phyloP scores from a whole-genome alignment of 2,888 invertebrate genomes.

The Zhengitettix transpicula region DNA sequence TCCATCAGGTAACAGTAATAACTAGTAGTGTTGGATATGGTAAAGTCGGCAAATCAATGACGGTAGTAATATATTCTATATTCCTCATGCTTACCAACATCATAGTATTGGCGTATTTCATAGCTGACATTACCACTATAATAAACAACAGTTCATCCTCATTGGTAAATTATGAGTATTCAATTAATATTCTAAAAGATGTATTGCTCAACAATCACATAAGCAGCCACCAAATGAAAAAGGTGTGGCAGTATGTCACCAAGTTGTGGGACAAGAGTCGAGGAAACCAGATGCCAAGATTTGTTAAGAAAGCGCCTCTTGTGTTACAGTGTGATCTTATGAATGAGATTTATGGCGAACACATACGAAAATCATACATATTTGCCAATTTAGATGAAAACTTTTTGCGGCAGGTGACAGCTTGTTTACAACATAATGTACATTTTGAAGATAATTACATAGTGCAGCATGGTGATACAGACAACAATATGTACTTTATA shows the following conservation, averaged over 20 bases:
- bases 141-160: slow-evolving; percentile 33
- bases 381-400: slow-evolving; percentile 16
- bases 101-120: slow-evolving; percentile 35
- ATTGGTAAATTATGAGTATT: slow-evolving; percentile 32
- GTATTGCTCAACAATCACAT: slow-evolving; percentile 32
- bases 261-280: slow-evolving; percentile 35
- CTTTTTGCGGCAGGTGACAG: slow-evolving; percentile 17
- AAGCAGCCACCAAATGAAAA: slow-evolving; percentile 33
- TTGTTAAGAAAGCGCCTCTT: slow-evolving; percentile 14
- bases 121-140: slow-evolving; percentile 37
- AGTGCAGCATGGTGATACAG: slow-evolving; percentile 15
- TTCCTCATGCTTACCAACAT: slow-evolving; percentile 32
- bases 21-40: slow-evolving; percentile 35
- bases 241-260: slow-evolving; percentile 35
- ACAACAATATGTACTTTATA: slow-evolving; percentile 19
- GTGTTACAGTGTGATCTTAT: slow-evolving; percentile 17
- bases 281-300: slow-evolving; percentile 25
- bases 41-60: slow-evolving; percentile 30
- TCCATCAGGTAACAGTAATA: slow-evolving; percentile 34
- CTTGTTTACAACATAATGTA: slow-evolving; percentile 12
- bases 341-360: slow-evolving; percentile 17
- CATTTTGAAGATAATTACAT: slow-evolving; percentile 17
- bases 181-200: slow-evolving; percentile 32
- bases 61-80: slow-evolving; percentile 33
- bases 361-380: slow-evolving; percentile 15